phyloP scores from a whole-genome alignment of 2,888 invertebrate species.

The Gari tellinella region DNA sequence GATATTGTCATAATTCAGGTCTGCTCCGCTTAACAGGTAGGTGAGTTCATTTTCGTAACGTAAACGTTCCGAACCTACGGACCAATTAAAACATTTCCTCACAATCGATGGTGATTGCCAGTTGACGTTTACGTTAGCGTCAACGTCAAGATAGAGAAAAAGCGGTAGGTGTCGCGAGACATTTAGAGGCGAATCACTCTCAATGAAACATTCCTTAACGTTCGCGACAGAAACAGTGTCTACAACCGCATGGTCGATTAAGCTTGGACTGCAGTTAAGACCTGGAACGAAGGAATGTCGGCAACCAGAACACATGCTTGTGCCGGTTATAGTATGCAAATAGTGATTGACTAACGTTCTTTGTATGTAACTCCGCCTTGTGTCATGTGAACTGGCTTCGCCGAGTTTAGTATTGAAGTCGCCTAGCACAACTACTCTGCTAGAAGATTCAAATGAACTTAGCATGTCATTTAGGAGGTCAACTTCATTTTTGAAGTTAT shows the following conservation, averaged over 20 bases:
- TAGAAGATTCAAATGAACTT: not conserved
- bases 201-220: not conserved
- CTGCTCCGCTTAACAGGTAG: not conserved
- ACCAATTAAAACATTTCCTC: not conserved
- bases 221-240: not conserved
- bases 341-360: not conserved
- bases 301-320: not conserved
- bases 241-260: slow-evolving; percentile 2
- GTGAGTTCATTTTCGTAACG: not conserved
- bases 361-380: not conserved
- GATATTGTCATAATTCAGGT: not conserved
- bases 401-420: not conserved
- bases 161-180: slow-evolving; percentile 3
- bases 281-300: not conserved
- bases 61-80: not conserved
- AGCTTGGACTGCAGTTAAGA: not conserved
- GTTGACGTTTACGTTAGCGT: not conserved
- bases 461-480: not conserved
- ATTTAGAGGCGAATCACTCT: not conserved
- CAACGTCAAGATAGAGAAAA: not conserved
- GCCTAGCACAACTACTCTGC: not conserved
- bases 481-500: slow-evolving; percentile 1
- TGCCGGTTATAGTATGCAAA: slow-evolving; percentile 3
- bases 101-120: not conserved
- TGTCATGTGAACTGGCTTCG: not conserved